phyloP scores from a whole-genome alignment of 2,797 vertebrate genomes.

The Mus minutoides region DNA sequence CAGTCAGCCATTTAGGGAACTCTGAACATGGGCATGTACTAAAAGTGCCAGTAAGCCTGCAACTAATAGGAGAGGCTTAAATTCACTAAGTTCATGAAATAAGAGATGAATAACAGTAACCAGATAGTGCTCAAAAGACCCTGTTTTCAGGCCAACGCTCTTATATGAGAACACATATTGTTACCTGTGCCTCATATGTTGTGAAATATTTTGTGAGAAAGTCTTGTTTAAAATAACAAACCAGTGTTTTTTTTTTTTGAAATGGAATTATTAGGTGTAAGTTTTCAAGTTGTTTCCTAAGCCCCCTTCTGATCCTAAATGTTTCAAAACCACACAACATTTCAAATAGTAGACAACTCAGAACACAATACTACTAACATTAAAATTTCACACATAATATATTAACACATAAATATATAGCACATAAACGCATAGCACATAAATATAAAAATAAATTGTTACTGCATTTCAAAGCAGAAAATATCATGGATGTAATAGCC shows the following conservation, averaged over 20 bases:
- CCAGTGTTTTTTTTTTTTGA: constrained; percentile 27
- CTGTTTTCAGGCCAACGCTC: not conserved
- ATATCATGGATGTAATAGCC: not conserved
- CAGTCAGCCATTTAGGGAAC: constrained; percentile 37
- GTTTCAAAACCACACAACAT: constrained; percentile 42
- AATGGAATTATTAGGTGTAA: constrained; percentile 27
- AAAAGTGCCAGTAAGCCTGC: not conserved
- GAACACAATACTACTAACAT: not conserved
- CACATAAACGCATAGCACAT: not conserved
- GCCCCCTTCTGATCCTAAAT: not conserved
- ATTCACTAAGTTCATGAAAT: constrained; percentile 6
- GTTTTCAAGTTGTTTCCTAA: constrained; percentile 59
- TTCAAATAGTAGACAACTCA: constrained; percentile 37
- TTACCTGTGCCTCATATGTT: not conserved
- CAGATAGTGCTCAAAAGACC: not conserved
- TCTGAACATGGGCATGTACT: not conserved
- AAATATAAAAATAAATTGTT: not conserved
- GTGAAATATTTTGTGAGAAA: constrained; percentile 49
- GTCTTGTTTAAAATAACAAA: constrained; percentile 48
- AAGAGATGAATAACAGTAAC: not conserved
- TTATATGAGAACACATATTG: not conserved
- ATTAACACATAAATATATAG: not conserved
- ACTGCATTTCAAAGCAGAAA: not conserved
- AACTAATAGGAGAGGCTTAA: constrained; percentile 13
- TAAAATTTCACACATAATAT: not conserved